A percentile compares a stretch with the other conserved stretches of the same genome.
Evolutionary conservation across 2,888 invertebrate genomes (phyloP).

Genomic region (Nemurella pictetii): DNA sequence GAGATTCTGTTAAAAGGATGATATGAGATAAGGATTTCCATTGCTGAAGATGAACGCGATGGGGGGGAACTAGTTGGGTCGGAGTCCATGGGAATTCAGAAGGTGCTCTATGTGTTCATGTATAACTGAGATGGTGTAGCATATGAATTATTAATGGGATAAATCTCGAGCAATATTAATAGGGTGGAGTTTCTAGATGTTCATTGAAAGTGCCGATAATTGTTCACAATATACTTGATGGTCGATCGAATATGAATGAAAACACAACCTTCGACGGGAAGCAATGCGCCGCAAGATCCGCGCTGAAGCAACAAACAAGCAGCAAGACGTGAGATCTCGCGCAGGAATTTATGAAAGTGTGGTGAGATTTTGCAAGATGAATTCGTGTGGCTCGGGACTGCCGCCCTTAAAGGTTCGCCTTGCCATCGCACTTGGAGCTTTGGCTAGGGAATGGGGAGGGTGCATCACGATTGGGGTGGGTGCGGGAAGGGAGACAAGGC

Average conservation of each 20-base stretch:
- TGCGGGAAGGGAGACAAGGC: background rate
- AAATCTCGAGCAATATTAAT: background rate
- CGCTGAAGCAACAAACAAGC: background rate
- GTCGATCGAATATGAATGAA: background rate
- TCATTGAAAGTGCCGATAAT: background rate
- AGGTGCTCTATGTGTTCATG: background rate
- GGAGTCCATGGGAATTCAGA: background rate
- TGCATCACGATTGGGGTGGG: background rate
- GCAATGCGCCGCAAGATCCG: background rate
- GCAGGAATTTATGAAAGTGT: background rate
- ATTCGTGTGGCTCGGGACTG: background rate
- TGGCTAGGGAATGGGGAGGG: background rate
- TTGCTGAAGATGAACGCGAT: background rate
- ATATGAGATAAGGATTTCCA: background rate
- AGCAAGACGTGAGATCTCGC: background rate
- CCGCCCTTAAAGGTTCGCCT: background rate
- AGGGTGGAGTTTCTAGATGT: background rate
- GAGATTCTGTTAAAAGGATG: background rate
- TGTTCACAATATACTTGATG: background rate
- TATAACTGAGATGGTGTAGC: background rate
- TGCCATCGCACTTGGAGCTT: no score
- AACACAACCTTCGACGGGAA: background rate
- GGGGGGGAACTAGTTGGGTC: background rate
- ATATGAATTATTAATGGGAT: background rate
- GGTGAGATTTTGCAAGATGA: background rate